Base-by-base conservation (phyloP, 2,888 invertebrate genomes). In the Napeogenes sylphis region DNA sequence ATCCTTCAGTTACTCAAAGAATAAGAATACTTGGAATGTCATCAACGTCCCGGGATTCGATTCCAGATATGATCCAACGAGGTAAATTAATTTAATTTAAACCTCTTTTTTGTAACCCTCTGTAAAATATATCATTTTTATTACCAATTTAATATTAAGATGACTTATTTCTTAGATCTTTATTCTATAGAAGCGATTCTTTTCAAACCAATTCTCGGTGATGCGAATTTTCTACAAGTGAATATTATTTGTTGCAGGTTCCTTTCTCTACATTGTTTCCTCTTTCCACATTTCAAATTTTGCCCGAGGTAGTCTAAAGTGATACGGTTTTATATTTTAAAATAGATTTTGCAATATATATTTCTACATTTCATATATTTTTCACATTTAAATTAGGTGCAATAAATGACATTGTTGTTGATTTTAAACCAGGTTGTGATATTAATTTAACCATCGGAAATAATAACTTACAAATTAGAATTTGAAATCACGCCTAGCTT, bases 21-120 rank as follows among this genome's bases (percentile, higher is more conserved):
- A 92, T 73, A 94, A 94, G 78, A 94, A 95, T 72, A 95, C 96
- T 78, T 95, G 95, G 94, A 97, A 97, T 82, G 94, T 96, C 14
- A 92, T 97, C 70, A 94, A 94, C 81, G 95, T 97, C 70, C 96
- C 96, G 70, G 97, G 97, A 8, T 96, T 97, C 78, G 94, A 95
- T 78, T 89, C 91, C 58, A 93, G 92, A 83, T 93, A 94, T 71
- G 97, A 97, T 90, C 96, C 96, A 58, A 96, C 95, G 74, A 95
- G 97, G 95, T 95, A 82, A 88, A 85, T 8, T 32, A 14, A 4
- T 47, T 14, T 47, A 13, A 47, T 47, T 14, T n/a, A 14, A 4
- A 4, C 21, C 4, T 4, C 21, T 8, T n/a, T 47, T 21, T 47
- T 21, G 21, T 8, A 30, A 51, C 2, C 5, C 30, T 51, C 21